phyloP scores from a whole-genome alignment of 1,140 invertebrate genomes.

The Apis dorsata region DNA sequence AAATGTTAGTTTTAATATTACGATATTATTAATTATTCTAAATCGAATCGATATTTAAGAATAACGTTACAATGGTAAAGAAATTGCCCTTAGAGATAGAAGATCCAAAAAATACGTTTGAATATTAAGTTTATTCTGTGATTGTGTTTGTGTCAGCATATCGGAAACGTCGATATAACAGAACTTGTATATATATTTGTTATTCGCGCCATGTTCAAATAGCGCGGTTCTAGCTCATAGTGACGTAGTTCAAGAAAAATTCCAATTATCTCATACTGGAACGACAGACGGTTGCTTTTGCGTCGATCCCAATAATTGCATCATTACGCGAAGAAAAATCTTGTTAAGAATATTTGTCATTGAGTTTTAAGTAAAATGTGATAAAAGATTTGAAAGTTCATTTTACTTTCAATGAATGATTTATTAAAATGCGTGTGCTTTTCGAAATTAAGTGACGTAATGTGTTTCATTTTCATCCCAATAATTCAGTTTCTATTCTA shows the following conservation, averaged over 20 bases:
- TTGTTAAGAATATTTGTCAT: neutral
- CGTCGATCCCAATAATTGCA: constrained; percentile 6
- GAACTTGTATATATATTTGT: neutral
- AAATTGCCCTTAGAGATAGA: no score
- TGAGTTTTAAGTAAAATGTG: neutral
- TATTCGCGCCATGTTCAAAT: constrained; percentile 30
- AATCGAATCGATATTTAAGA: no score
- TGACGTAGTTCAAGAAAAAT: constrained; percentile 47
- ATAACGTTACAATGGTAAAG: no score
- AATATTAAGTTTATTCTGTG: no score
- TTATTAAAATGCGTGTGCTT: constrained; percentile 27
- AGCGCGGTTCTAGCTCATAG: constrained; percentile 24
- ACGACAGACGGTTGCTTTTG: constrained; percentile 34
- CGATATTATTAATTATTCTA: no score
- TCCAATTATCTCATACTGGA: constrained; percentile 44
- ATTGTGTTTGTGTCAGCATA: no score
- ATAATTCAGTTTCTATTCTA: constrained; percentile 8
- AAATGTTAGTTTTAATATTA: no score
- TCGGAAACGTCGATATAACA: neutral
- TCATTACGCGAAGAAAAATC: neutral
- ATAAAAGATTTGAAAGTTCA: neutral
- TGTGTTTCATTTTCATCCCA: neutral
- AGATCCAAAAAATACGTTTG: no score
- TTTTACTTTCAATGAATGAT: neutral
- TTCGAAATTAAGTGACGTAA: constrained; percentile 17